A percentile compares a stretch with the other conserved stretches of the same genome.
Conservation (phyloP, 2,113 vertebrate species). For the Alligator sinensis region DNA sequence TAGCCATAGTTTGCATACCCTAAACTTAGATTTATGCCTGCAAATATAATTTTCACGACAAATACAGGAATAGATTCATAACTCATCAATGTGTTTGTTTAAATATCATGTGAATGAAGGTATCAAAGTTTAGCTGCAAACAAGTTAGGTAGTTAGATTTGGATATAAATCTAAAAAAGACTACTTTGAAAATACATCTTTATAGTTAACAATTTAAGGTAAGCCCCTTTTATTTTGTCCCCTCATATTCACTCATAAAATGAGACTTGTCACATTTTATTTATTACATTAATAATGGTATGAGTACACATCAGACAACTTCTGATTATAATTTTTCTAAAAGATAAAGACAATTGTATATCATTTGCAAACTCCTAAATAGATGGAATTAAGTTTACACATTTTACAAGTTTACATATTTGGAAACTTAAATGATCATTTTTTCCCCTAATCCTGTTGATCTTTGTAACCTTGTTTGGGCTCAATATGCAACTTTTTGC, state of each 20-base stretch:
- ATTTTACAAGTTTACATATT: slow-evolving; percentile 34
- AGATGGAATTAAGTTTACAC: slow-evolving; percentile 40
- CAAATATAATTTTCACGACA: background rate
- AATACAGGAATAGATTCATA: background rate
- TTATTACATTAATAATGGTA: background rate
- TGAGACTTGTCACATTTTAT: background rate
- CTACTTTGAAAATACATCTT: background rate
- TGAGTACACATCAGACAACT: background rate
- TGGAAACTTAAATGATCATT: slow-evolving; percentile 63
- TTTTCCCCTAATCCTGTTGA: slow-evolving; percentile 67
- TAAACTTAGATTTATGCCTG: background rate
- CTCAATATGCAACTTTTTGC: slow-evolving; percentile 70
- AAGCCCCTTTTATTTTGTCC: background rate
- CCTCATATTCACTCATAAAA: background rate
- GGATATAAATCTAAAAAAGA: background rate
- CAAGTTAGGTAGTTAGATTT: background rate
- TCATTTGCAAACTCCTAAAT: slow-evolving; percentile 50
- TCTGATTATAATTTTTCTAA: slow-evolving; percentile 39
- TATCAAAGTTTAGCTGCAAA: background rate
- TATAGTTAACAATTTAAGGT: background rate
- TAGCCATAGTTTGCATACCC: background rate
- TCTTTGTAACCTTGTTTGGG: slow-evolving; percentile 69
- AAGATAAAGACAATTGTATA: background rate
- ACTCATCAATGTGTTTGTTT: background rate
- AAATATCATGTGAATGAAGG: background rate